Evolutionary conservation across 2,888 invertebrate genomes (phyloP).

Genomic region (Phoenoteleia sp.): DNA sequence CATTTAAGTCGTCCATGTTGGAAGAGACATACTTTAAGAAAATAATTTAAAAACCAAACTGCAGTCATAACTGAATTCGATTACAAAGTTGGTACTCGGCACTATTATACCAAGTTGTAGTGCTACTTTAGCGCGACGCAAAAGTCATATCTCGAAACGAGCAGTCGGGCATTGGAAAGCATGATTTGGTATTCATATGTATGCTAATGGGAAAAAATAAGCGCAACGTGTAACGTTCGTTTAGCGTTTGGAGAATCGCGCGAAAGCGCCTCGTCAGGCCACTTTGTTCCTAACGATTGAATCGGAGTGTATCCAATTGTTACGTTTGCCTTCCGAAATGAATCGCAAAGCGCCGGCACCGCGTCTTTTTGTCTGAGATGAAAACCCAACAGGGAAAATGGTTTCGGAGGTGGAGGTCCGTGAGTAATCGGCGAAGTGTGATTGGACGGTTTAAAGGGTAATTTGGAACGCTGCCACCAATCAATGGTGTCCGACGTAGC

Average conservation of each 20-base stretch:
- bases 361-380: conserved; percentile 56
- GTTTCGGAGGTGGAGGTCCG: conserved; percentile 39
- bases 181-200: conserved; percentile 16
- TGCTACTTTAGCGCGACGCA: not conserved
- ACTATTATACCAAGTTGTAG: not conserved
- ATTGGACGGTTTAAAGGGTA: conserved; percentile 79
- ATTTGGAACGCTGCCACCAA: conserved; percentile 83
- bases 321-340: conserved; percentile 26
- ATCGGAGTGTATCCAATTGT: conserved; percentile 38
- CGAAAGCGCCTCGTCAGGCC: not conserved
- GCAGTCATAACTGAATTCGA: not conserved
- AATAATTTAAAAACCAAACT: conserved; percentile 23
- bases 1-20: too few species aligned
- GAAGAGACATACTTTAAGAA: too few species aligned
- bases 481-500: conserved; percentile 80
- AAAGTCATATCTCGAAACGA: not conserved
- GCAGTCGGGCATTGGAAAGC: not conserved
- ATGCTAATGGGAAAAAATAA: conserved; percentile 17
- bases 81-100: not conserved
- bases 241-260: not conserved
- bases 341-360: conserved; percentile 35
- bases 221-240: not conserved
- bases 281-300: conserved; percentile 32
- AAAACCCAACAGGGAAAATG: conserved; percentile 43
- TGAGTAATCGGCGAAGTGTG: conserved; percentile 71